phyloP scores from a whole-genome alignment of 2,113 vertebrate species.

The Aegotheles bennettii region DNA sequence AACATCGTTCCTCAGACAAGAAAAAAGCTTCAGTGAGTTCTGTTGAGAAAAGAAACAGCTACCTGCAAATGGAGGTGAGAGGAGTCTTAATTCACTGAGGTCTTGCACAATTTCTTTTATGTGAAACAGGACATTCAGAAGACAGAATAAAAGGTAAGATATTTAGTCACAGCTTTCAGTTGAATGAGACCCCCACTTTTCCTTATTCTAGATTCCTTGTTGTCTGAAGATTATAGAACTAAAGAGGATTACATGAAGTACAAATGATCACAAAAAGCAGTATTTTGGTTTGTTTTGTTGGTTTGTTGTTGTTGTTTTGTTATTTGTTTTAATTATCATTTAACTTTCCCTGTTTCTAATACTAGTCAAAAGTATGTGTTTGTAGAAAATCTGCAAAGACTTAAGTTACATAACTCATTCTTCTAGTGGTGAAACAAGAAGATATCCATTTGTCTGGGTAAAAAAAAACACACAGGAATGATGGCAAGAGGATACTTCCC shows the following conservation, averaged over 20 bases:
- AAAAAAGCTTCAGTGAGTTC: constrained; percentile 21
- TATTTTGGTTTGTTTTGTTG: background rate
- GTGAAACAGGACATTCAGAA: constrained; percentile 35
- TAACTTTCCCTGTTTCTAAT: background rate
- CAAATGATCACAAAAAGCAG: background rate
- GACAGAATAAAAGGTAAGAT: constrained; percentile 5
- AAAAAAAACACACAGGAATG: constrained; percentile 32
- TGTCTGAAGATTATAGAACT: background rate
- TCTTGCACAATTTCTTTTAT: background rate
- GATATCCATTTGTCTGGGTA: background rate
- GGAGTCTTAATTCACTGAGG: background rate
- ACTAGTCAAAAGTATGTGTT: background rate
- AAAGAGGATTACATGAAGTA: background rate
- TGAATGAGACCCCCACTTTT: background rate
- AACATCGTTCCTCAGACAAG: background rate
- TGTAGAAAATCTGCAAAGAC: constrained; percentile 7
- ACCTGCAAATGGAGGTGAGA: constrained; percentile 37
- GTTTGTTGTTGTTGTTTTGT: background rate
- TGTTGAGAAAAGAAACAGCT: constrained; percentile 1
- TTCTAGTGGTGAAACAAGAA: constrained; percentile 32
- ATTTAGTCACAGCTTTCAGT: constrained; percentile 14
- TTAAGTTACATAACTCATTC: constrained; percentile 57
- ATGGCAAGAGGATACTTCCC: constrained; percentile 43
- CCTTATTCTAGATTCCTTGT: background rate
- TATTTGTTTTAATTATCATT: background rate